Percentiles rank a stretch among this genome's conserved stretches.
phyloP scores from a whole-genome alignment of 2,888 invertebrate species.

The Smittia aterrima region DNA sequence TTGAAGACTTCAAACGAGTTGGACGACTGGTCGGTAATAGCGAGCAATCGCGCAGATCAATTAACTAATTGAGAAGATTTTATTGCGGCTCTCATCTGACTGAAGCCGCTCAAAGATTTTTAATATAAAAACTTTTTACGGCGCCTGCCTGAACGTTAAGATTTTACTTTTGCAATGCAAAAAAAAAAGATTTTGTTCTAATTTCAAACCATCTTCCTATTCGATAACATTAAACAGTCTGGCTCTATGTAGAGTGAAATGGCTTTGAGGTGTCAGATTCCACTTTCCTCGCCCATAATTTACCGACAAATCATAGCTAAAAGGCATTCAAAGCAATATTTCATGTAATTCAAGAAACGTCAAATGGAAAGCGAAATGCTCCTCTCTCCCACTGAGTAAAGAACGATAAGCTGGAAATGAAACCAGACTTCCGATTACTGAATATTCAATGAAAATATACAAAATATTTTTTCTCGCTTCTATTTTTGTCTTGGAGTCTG shows the following conservation, averaged over 20 bases:
- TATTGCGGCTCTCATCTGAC: neutral
- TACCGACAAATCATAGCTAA: neutral
- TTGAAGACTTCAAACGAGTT: neutral
- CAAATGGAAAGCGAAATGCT: neutral
- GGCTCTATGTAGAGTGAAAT: too few species aligned
- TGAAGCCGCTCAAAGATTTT: neutral
- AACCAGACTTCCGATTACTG: constrained; percentile 20
- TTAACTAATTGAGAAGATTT: neutral
- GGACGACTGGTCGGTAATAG: neutral
- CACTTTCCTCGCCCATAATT: neutral
- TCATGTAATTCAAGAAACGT: constrained; percentile 1
- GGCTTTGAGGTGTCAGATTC: neutral
- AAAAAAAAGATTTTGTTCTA: too few species aligned
- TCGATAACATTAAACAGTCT: too few species aligned
- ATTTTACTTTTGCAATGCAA: too few species aligned
- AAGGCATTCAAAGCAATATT: neutral
- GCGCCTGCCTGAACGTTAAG: too few species aligned
- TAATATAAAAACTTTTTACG: too few species aligned
- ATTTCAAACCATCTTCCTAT: too few species aligned
- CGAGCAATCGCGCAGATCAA: neutral
- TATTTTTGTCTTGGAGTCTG: neutral
- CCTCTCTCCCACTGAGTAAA: neutral
- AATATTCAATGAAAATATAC: neutral
- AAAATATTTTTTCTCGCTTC: neutral
- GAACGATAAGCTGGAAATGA: constrained; percentile 1